These are phyloP conservation scores for Philaethria dido DNA, from an alignment of 2,888 invertebrate species.

Conservation along the genomic window DNA sequence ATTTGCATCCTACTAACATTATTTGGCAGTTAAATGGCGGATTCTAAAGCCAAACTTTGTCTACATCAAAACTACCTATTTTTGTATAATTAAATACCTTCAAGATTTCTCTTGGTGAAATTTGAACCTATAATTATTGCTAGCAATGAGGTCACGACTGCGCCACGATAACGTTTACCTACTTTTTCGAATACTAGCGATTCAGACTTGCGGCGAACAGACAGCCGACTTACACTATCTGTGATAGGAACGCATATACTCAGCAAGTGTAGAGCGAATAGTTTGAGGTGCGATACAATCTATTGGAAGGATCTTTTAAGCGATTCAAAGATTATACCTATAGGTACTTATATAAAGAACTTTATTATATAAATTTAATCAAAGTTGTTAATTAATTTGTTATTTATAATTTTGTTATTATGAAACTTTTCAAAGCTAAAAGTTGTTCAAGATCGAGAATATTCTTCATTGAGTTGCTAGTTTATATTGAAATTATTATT, in stretches of 20 bases:
- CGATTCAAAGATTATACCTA: not conserved
- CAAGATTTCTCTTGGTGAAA: too few relatives aligned
- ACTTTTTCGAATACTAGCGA: too few relatives aligned
- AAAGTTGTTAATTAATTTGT: conserved; percentile 4
- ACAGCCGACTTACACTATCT: not conserved
- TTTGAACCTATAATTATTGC: not conserved
- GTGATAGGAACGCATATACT: not conserved
- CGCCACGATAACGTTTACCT: not conserved
- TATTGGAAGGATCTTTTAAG: not conserved
- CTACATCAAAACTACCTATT: too few relatives aligned
- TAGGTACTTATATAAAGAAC: not conserved
- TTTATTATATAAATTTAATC: not conserved
- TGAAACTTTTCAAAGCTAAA: not conserved
- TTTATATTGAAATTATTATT: not conserved
- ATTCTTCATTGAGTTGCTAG: not conserved
- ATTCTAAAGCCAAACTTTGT: too few relatives aligned
- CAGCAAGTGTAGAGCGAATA: not conserved
- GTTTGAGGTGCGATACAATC: too few relatives aligned
- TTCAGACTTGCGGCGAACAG: too few relatives aligned
- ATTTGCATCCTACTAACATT: too few relatives aligned
- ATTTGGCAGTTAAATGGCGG: too few relatives aligned
- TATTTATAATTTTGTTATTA: not conserved
- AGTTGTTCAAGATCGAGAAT: not conserved
- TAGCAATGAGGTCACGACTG: not conserved
- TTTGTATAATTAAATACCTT: too few relatives aligned